phyloP scores from a whole-genome alignment of 2,797 vertebrate species.

The Rhynchonycteris naso region DNA sequence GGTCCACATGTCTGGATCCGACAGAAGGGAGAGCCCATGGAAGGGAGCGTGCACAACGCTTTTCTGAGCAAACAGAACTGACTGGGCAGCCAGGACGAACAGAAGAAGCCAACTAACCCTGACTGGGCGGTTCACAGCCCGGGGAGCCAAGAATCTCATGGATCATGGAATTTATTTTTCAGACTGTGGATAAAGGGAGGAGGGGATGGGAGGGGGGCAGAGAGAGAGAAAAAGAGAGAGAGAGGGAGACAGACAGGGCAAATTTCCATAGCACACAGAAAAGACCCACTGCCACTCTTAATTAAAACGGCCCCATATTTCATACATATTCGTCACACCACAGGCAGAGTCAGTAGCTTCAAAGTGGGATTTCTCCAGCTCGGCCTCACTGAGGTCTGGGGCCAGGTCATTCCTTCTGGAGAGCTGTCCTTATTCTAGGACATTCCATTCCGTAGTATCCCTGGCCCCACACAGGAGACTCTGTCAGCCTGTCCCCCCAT shows the following conservation, averaged over 20 bases:
- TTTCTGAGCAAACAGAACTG: slow-evolving; percentile 65
- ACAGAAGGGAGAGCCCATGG: slow-evolving; percentile 2
- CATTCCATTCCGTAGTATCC: neutral
- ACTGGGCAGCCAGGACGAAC: neutral
- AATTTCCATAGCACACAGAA: neutral
- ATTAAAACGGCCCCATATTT: neutral
- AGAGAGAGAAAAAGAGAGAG: neutral
- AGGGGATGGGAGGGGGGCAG: fast-evolving
- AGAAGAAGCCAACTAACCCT: neutral
- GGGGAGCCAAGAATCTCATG: slow-evolving; percentile 6
- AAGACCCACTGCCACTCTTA: neutral
- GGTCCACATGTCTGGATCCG: too few relatives aligned
- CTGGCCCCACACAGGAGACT: too few relatives aligned
- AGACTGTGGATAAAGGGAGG: neutral
- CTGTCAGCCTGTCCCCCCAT: neutral
- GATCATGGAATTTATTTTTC: slow-evolving; percentile 38
- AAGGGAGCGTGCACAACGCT: neutral
- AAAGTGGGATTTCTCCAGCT: neutral
- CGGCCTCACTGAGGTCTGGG: fast-evolving
- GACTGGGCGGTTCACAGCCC: slow-evolving; percentile 33
- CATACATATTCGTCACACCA: neutral
- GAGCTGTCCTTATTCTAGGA: too few relatives aligned
- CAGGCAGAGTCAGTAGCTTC: neutral
- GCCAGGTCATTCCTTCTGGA: fast-evolving
- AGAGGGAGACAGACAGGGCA: neutral